These are phyloP conservation scores for Stercorarius parasiticus DNA, from an alignment of 2,113 vertebrate genomes.

Conservation along the genomic window DNA sequence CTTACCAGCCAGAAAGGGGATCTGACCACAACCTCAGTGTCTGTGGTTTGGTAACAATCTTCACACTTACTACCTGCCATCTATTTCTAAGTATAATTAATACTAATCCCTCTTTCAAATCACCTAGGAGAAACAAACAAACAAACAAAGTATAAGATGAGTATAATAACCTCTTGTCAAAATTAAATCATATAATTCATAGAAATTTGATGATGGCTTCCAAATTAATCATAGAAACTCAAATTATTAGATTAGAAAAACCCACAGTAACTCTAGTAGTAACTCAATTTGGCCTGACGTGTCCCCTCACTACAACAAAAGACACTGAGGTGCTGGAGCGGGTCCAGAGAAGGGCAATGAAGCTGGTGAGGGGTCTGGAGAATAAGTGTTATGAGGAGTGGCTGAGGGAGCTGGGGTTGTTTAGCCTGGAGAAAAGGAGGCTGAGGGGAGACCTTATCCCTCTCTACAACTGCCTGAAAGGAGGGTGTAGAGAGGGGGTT, in stretches of 20 bases:
- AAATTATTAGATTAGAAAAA: background rate
- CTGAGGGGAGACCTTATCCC: background rate
- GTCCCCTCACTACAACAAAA: background rate
- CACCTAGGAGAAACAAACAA: background rate
- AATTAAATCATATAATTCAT: background rate
- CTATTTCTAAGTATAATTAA: background rate
- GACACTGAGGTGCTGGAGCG: background rate
- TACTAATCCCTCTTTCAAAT: background rate
- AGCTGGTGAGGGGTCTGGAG: background rate
- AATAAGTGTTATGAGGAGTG: background rate
- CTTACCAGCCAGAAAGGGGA: too few species aligned
- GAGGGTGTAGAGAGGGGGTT: too few species aligned
- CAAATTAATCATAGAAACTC: background rate
- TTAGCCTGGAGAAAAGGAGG: background rate
- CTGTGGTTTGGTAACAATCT: background rate
- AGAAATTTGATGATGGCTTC: background rate
- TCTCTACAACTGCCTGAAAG: background rate
- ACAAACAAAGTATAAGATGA: background rate
- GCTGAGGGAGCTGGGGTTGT: background rate
- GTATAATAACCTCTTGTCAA: background rate
- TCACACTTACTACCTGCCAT: background rate
- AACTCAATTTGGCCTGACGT: background rate
- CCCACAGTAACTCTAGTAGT: background rate
- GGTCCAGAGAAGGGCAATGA: background rate
- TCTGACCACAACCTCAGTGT: accelerated